Conservation (phyloP, 2,888 invertebrate genomes). For the Mystacides longicornis region DNA sequence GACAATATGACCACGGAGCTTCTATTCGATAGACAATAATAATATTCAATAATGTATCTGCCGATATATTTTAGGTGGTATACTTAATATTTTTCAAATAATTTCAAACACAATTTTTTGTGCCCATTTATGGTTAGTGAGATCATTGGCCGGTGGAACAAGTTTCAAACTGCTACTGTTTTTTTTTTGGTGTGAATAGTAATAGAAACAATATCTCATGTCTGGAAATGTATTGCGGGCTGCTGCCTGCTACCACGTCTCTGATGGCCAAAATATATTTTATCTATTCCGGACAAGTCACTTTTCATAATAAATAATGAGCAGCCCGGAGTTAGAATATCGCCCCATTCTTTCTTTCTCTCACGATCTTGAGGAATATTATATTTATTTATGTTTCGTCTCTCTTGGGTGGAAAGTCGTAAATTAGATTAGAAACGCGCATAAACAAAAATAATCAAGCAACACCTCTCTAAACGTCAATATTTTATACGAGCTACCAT, state of each 20-base stretch:
- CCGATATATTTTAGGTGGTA: neutral
- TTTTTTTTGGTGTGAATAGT: neutral
- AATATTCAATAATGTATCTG: too few relatives aligned
- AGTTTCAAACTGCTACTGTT: conserved; percentile 7
- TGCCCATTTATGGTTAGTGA: conserved; percentile 7
- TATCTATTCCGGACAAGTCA: neutral
- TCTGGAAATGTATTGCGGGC: neutral
- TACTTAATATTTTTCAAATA: neutral
- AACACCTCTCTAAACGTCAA: neutral
- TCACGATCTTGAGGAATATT: neutral
- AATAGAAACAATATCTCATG: conserved; percentile 2
- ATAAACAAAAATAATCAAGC: neutral
- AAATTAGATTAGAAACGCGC: neutral
- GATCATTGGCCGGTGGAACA: conserved; percentile 13
- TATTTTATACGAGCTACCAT: too few relatives aligned
- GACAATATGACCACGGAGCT: neutral
- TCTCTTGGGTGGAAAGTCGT: neutral
- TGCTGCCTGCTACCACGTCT: neutral
- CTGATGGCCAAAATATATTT: neutral
- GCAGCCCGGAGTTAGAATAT: neutral
- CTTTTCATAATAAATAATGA: conserved; percentile 1
- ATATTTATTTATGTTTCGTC: neutral
- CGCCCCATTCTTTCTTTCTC: neutral
- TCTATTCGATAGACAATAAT: too few relatives aligned
- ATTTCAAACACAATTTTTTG: conserved; percentile 9